Evolutionary conservation across 2,888 invertebrate species (phyloP).

Genomic region (Drosophila emarginata): DNA sequence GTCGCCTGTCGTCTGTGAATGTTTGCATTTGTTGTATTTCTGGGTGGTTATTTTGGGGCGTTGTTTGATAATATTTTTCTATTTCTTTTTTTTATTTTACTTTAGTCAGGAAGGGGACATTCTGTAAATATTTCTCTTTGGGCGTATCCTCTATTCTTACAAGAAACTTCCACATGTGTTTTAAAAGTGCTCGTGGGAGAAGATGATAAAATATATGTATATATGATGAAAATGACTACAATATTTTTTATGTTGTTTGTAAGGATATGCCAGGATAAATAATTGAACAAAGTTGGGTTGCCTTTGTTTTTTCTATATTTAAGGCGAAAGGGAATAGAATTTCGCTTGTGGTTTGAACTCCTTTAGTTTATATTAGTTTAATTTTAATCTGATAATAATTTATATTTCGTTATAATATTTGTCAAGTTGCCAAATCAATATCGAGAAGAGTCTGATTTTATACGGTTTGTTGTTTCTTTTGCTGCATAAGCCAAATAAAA

Average conservation of each 20-base stretch:
- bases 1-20: conserved; percentile 17
- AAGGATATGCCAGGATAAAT: not conserved
- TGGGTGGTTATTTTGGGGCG: conserved; percentile 65
- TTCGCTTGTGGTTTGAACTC: too few relatives aligned
- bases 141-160: conserved; percentile 37
- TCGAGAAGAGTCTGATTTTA: too few relatives aligned
- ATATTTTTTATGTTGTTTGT: conserved; percentile 52
- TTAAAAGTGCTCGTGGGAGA: conserved; percentile 42
- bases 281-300: not conserved
- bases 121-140: conserved; percentile 35
- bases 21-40: conserved; percentile 33
- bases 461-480: not conserved
- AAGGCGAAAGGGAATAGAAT: not conserved
- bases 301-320: not conserved
- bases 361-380: not conserved
- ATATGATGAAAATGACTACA: conserved; percentile 38
- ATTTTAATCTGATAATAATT: not conserved
- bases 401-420: not conserved
- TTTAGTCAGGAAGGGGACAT: conserved; percentile 13
- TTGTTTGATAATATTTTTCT: conserved; percentile 48
- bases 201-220: not conserved
- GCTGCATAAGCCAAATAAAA: conserved; percentile 1
- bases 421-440: too few relatives aligned
- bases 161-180: conserved; percentile 48
- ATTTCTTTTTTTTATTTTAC: conserved; percentile 20